These are phyloP conservation scores for Homarus gammarus DNA, from an alignment of 2,888 invertebrate genomes.

Conservation along the genomic window DNA sequence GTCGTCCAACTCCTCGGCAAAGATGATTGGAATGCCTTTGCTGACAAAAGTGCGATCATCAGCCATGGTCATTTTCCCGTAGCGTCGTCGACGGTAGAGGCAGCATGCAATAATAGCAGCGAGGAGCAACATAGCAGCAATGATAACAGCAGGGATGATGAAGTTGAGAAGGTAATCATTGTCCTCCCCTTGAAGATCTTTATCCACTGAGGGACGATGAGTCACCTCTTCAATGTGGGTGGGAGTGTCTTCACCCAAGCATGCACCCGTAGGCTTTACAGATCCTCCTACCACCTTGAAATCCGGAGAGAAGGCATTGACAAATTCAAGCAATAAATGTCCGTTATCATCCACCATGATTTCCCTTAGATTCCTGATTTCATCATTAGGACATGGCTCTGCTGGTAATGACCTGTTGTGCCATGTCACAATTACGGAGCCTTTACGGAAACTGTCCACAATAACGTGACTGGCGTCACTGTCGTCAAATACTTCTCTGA, in stretches of 20 bases:
- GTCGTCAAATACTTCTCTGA: conserved; percentile 79
- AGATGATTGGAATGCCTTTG: conserved; percentile 93
- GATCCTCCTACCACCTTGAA: conserved; percentile 76
- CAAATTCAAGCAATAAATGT: conserved; percentile 77
- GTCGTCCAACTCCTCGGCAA: conserved; percentile 95
- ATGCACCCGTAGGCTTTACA: conserved; percentile 77
- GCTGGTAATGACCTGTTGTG: conserved; percentile 88
- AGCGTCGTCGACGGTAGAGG: conserved; percentile 89
- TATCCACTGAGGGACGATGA: conserved; percentile 74
- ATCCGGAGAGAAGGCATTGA: conserved; percentile 78
- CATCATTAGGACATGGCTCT: conserved; percentile 86
- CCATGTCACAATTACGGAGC: conserved; percentile 81
- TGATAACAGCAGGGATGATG: conserved; percentile 90
- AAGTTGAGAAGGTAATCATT: conserved; percentile 85
- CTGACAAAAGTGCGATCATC: conserved; percentile 84
- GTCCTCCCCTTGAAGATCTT: conserved; percentile 53
- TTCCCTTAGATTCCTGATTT: conserved; percentile 77
- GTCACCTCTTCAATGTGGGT: conserved; percentile 77
- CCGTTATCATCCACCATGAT: conserved; percentile 86
- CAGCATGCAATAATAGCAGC: conserved; percentile 93
- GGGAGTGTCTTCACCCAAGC: conserved; percentile 76
- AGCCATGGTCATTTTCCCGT: conserved; percentile 90
- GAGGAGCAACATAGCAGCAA: conserved; percentile 91
- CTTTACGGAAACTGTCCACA: conserved; percentile 77
- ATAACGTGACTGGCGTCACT: conserved; percentile 78